phyloP scores from a whole-genome alignment of 2,797 vertebrate species.

The Leuciscus waleckii region DNA sequence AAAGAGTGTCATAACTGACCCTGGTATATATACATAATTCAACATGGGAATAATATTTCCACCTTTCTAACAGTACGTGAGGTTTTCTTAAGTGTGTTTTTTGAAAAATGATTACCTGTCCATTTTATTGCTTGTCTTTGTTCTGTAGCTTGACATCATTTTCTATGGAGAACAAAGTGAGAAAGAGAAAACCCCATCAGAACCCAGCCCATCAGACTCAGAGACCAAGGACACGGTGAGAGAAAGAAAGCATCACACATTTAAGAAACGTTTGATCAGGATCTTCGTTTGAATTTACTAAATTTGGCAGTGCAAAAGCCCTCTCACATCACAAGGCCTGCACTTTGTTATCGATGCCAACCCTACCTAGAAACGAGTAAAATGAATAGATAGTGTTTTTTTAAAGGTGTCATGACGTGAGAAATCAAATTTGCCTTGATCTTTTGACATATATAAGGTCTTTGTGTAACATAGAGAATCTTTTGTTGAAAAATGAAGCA shows the following conservation, averaged over 20 bases:
- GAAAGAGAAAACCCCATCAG: slow-evolving; percentile 95
- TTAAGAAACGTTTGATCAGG: not conserved
- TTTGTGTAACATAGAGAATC: not conserved
- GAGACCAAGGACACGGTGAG: slow-evolving; percentile 90
- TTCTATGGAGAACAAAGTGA: slow-evolving; percentile 96
- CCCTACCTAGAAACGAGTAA: not conserved
- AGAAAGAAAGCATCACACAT: slow-evolving; percentile 44
- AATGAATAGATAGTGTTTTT: slow-evolving; percentile 7
- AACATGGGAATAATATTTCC: not conserved
- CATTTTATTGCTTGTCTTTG: slow-evolving; percentile 34
- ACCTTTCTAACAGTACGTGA: not conserved
- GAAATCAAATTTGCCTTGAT: not conserved
- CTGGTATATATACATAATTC: not conserved
- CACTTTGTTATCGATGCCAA: not conserved
- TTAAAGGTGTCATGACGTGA: not conserved
- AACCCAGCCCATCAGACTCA: slow-evolving; percentile 87
- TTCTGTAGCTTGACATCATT: slow-evolving; percentile 88
- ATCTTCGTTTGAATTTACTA: not conserved
- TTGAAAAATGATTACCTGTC: not conserved
- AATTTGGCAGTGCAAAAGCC: not conserved
- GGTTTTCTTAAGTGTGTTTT: not conserved
- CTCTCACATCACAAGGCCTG: not conserved
- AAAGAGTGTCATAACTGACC: not conserved
- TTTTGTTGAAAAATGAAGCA: too few species aligned
- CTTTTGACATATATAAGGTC: not conserved